phyloP scores from a whole-genome alignment of 2,797 vertebrate genomes.

The Gouania willdenowi region DNA sequence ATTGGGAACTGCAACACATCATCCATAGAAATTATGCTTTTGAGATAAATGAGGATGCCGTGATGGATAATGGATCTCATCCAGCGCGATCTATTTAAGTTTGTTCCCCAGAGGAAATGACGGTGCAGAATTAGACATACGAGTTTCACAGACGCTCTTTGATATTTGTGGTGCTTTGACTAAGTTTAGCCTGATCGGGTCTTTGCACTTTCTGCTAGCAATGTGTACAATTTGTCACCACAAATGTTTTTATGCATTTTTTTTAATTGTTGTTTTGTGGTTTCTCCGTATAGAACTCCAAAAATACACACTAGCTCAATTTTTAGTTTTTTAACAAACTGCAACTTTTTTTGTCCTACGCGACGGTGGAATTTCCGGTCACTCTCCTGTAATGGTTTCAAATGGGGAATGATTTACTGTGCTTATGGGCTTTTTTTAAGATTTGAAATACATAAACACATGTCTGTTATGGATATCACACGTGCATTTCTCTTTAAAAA shows the following conservation, averaged over 20 bases:
- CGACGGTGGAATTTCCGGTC: constrained; percentile 67
- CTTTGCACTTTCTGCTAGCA: constrained; percentile 13
- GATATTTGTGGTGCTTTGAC: constrained; percentile 33
- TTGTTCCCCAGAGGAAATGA: constrained; percentile 60
- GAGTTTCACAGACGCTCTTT: constrained; percentile 44
- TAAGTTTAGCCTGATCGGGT: constrained; percentile 28
- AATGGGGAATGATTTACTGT: constrained; percentile 71
- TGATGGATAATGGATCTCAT: constrained; percentile 73
- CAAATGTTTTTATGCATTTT: constrained; percentile 1
- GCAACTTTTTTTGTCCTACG: constrained; percentile 52
- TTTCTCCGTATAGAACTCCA: background rate
- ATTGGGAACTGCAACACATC: constrained; percentile 74
- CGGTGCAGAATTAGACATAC: constrained; percentile 52
- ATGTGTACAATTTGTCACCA: constrained; percentile 5
- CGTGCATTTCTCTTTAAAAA: constrained; percentile 28
- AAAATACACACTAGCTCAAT: constrained; percentile 1
- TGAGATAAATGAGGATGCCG: constrained; percentile 71
- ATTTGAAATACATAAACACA: constrained; percentile 42
- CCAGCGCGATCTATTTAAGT: constrained; percentile 69
- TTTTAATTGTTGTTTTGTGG: constrained; percentile 11
- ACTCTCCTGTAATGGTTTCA: constrained; percentile 65
- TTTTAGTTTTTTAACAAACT: constrained; percentile 8
- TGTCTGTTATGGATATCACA: constrained; percentile 39
- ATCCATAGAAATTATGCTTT: constrained; percentile 75
- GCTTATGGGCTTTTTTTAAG: constrained; percentile 60